phyloP scores from a whole-genome alignment of 2,888 invertebrate genomes.

The Lycophotia porphyrea region DNA sequence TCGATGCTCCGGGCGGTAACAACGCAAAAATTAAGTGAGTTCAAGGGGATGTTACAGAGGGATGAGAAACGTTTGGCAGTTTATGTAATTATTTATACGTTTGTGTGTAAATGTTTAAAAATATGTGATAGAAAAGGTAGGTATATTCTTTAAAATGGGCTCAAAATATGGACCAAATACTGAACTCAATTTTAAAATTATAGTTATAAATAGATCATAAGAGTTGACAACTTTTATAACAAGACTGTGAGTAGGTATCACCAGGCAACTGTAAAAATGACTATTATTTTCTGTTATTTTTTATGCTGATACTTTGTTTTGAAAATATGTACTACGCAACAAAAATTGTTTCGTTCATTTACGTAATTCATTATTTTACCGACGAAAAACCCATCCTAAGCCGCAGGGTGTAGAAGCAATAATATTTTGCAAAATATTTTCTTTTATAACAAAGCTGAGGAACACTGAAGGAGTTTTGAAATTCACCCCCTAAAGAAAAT shows the following conservation, averaged over 20 bases:
- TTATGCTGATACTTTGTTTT: background rate
- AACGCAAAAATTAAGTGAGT: constrained; percentile 52
- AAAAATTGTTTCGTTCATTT: background rate
- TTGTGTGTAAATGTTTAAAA: too few species aligned
- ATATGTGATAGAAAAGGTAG: background rate
- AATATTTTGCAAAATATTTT: background rate
- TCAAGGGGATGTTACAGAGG: constrained; percentile 46
- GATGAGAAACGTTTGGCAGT: constrained; percentile 6
- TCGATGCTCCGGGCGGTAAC: constrained; percentile 55
- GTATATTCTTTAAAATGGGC: background rate
- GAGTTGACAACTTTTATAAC: background rate
- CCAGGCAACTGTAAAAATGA: background rate
- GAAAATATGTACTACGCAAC: background rate
- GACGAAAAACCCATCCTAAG: background rate
- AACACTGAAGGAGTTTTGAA: background rate
- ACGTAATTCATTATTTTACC: background rate
- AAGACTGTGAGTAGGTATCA: background rate
- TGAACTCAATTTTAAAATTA: background rate
- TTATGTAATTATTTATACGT: too few species aligned
- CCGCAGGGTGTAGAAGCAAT: background rate
- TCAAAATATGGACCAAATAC: background rate
- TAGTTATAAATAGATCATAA: background rate
- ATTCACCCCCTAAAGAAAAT: background rate
- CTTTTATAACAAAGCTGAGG: background rate
- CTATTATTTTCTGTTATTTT: background rate